Percentiles rank a stretch among this genome's conserved stretches.
These are phyloP conservation scores for Catajapyx aquilonaris DNA, from an alignment of 1,140 invertebrate species.

Conservation along the genomic window DNA sequence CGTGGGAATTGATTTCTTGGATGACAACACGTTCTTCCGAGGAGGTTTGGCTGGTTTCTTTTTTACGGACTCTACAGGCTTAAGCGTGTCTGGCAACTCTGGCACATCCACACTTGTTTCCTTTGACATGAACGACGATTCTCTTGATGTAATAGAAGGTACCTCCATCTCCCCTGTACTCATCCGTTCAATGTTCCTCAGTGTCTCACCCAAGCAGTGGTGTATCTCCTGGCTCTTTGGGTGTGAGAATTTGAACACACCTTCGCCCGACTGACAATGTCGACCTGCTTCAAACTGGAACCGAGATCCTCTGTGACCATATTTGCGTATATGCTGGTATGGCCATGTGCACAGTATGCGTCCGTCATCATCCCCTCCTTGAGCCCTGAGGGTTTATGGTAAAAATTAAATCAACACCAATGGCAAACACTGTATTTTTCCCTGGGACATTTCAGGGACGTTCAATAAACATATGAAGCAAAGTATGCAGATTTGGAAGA, in stretches of 20 bases:
- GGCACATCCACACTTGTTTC: not conserved
- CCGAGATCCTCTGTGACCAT: constrained; percentile 56
- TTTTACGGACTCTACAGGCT: too few relatives aligned
- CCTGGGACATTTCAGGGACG: too few relatives aligned
- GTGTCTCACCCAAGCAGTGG: constrained; percentile 46
- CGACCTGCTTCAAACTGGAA: constrained; percentile 80
- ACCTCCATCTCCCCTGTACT: constrained; percentile 37
- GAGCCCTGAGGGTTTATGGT: too few relatives aligned
- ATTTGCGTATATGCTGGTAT: constrained; percentile 60
- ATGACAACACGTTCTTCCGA: constrained; percentile 3
- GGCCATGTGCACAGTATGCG: constrained; percentile 59
- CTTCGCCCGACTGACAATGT: constrained; percentile 68
- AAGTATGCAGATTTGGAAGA: too few relatives aligned
- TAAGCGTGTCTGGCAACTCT: constrained; percentile 1
- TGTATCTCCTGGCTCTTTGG: constrained; percentile 59
- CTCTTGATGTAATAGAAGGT: not conserved
- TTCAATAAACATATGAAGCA: too few relatives aligned
- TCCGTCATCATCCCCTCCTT: constrained; percentile 32
- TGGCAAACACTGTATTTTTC: too few relatives aligned
- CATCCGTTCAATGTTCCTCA: constrained; percentile 64
- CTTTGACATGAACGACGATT: not conserved
- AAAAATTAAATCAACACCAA: too few relatives aligned
- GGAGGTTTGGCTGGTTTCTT: constrained; percentile 10
- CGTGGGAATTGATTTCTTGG: not conserved
- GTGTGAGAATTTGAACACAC: constrained; percentile 55